phyloP scores from a whole-genome alignment of 2,797 vertebrate species.

The Arnoldichthys spilopterus region DNA sequence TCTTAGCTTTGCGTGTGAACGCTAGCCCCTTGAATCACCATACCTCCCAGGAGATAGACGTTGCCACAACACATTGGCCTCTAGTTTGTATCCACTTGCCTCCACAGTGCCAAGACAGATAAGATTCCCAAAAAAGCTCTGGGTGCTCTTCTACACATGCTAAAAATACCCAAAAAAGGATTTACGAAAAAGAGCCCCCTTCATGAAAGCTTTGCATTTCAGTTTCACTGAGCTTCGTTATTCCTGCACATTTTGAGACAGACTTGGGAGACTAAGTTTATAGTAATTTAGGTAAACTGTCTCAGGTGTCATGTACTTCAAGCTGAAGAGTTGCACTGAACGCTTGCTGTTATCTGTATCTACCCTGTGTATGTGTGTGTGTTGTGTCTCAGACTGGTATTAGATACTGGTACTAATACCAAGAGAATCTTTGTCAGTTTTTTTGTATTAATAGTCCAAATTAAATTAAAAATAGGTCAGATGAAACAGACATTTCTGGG shows the following conservation, averaged over 20 bases:
- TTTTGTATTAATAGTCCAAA: not conserved
- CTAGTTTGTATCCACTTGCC: slow-evolving; percentile 33
- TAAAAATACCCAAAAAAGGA: slow-evolving; percentile 37
- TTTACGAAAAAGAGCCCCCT: slow-evolving; percentile 20
- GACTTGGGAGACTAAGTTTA: not conserved
- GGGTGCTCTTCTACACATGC: slow-evolving; percentile 12
- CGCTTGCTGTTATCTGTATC: not conserved
- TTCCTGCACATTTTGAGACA: not conserved
- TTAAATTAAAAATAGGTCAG: too few relatives aligned
- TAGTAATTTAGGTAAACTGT: not conserved
- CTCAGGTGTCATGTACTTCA: not conserved
- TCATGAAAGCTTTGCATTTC: not conserved
- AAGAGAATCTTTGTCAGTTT: too few relatives aligned
- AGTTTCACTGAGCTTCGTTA: not conserved
- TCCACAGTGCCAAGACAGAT: slow-evolving; percentile 35
- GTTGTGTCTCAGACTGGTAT: not conserved
- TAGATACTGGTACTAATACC: not conserved
- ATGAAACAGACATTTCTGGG: too few relatives aligned
- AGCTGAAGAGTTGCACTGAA: not conserved
- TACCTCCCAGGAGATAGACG: slow-evolving; percentile 28
- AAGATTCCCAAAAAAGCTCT: slow-evolving; percentile 29
- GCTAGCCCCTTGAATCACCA: slow-evolving; percentile 16
- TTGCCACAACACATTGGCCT: slow-evolving; percentile 36
- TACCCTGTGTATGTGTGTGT: not conserved
- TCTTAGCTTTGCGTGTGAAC: slow-evolving; percentile 4